Conservation (phyloP, 2,888 invertebrate genomes). For the Caenorhabditis drosophilae region DNA sequence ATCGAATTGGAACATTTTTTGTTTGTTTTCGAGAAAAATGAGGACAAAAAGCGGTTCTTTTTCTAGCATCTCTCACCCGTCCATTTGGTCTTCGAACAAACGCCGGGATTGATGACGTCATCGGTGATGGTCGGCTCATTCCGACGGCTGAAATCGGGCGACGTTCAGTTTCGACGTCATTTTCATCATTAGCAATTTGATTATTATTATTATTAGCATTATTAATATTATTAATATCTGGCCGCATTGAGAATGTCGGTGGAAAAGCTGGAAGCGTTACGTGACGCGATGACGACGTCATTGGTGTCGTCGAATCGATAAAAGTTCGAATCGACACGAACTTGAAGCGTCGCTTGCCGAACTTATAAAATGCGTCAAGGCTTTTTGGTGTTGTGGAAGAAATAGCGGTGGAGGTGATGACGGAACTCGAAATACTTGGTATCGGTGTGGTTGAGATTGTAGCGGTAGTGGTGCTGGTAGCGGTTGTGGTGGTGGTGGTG, state of each 20-base stretch:
- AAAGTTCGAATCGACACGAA: conserved; percentile 37
- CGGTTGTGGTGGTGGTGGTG: conserved; percentile 17
- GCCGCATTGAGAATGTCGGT: background rate
- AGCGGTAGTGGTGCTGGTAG: conserved; percentile 15
- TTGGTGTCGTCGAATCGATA: conserved; percentile 14
- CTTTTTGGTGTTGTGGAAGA: conserved; percentile 29
- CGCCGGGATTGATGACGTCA: background rate
- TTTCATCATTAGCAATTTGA: background rate
- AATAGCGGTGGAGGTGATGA: conserved; percentile 7
- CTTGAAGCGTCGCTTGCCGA: conserved; percentile 36
- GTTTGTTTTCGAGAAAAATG: background rate
- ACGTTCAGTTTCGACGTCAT: conserved; percentile 1
- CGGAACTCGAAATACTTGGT: conserved; percentile 13
- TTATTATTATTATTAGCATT: background rate
- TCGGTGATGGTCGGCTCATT: too few species aligned
- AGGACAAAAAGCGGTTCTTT: background rate
- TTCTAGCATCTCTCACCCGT: background rate
- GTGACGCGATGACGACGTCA: conserved; percentile 1
- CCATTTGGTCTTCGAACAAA: background rate
- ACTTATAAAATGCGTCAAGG: conserved; percentile 28
- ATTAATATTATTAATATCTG: background rate
- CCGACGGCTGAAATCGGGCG: conserved; percentile 9
- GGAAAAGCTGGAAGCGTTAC: conserved; percentile 5
- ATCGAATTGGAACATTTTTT: background rate
- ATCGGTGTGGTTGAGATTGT: conserved; percentile 2